Percentiles rank a stretch among this genome's conserved stretches.
Conservation (phyloP, 2,888 invertebrate species). For the Lathronympha strigana region DNA sequence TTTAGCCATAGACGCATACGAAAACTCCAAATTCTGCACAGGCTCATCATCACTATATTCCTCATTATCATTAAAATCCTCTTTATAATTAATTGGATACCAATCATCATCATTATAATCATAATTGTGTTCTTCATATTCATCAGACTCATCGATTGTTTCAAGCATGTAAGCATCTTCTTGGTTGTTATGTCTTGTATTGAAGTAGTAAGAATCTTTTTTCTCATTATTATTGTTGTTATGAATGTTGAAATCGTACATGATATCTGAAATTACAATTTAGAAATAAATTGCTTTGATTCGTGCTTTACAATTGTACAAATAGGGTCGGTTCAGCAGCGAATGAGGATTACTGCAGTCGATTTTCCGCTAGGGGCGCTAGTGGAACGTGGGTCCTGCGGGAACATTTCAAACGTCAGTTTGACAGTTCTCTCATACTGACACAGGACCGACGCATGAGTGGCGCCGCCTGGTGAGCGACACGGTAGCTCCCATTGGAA, state of each 20-base stretch:
- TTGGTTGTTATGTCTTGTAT: conserved; percentile 33
- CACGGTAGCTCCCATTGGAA: no score
- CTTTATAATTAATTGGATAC: not conserved
- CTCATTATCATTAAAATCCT: not conserved
- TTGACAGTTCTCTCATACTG: no score
- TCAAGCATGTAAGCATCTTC: not conserved
- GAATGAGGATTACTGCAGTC: no score
- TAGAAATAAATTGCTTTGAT: no score
- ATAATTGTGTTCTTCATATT: not conserved
- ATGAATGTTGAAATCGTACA: conserved; percentile 38
- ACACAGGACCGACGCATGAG: no score
- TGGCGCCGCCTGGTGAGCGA: no score
- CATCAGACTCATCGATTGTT: not conserved
- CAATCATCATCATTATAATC: conserved; percentile 1
- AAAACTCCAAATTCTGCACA: conserved; percentile 34
- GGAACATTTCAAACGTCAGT: no score
- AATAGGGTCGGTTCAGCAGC: no score
- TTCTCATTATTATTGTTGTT: conserved; percentile 21
- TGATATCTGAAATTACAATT: no score
- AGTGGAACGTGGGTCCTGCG: no score
- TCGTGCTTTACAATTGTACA: no score
- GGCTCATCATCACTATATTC: conserved; percentile 25
- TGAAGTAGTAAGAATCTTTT: conserved; percentile 44
- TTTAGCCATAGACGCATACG: conserved; percentile 55
- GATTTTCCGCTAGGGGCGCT: no score